Conservation (phyloP, 1,140 invertebrate species). For the Nixonia krombeini region DNA sequence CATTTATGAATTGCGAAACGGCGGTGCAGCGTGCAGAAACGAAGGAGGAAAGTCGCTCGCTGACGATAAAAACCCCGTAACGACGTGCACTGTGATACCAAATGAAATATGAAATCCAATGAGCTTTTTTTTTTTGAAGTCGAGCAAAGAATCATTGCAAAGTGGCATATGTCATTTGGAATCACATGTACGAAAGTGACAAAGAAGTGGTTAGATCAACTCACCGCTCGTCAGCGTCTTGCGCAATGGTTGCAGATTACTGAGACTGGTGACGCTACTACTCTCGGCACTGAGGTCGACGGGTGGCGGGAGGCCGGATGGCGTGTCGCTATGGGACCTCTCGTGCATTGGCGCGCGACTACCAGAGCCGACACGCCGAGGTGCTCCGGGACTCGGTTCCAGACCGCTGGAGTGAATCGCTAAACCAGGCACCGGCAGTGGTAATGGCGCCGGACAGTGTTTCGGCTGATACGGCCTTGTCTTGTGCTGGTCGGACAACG, state of each 20-base stretch:
- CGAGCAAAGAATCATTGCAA: not conserved
- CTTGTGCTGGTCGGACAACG: conserved; percentile 89
- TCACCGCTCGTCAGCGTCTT: conserved; percentile 89
- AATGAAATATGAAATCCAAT: too few species aligned
- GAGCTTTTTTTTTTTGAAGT: too few species aligned
- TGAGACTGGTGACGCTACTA: conserved; percentile 93
- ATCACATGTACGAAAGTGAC: not conserved
- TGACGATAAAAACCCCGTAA: conserved; percentile 47
- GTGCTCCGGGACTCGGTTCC: conserved; percentile 78
- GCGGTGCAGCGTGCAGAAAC: conserved; percentile 70
- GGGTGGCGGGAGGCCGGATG: conserved; percentile 81
- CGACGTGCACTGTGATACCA: conserved; percentile 44
- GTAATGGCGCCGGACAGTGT: conserved; percentile 73
- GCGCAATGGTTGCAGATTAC: conserved; percentile 85
- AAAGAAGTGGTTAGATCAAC: conserved; percentile 51
- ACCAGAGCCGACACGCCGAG: conserved; percentile 77
- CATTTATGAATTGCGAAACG: conserved; percentile 70
- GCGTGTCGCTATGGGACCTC: conserved; percentile 91
- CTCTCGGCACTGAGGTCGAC: conserved; percentile 95
- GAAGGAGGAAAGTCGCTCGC: conserved; percentile 58
- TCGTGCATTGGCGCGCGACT: conserved; percentile 80
- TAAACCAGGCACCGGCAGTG: conserved; percentile 70
- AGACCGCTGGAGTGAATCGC: conserved; percentile 68
- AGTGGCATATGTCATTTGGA: not conserved
- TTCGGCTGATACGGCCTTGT: conserved; percentile 88